Percentiles rank a stretch among this genome's conserved stretches.
These are phyloP conservation scores for Acropora yongei DNA, from an alignment of 64 coral and sea anemone genomes.

Conservation along the genomic window DNA sequence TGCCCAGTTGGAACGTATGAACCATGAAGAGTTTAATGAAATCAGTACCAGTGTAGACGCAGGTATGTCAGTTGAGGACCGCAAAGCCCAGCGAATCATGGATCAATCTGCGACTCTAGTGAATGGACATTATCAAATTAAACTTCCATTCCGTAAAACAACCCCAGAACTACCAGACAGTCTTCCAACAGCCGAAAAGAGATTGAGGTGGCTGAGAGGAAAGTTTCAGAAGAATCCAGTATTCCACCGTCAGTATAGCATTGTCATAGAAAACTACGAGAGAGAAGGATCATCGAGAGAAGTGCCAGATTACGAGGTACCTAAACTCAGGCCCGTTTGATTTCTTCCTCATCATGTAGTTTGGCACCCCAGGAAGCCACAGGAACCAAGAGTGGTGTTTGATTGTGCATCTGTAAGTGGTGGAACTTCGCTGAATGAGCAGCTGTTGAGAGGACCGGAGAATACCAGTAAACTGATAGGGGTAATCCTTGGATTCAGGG, in stretches of 20 bases:
- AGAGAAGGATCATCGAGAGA: background rate
- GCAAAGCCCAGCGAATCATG: slow-evolving; percentile 35
- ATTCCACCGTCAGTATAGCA: slow-evolving; percentile 49
- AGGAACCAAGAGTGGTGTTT: slow-evolving; percentile 44
- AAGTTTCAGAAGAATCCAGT: slow-evolving; percentile 61
- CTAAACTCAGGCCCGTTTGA: background rate
- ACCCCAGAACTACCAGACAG: slow-evolving; percentile 71
- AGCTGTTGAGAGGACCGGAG: slow-evolving; percentile 40
- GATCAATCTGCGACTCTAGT: slow-evolving; percentile 43
- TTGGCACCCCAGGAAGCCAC: slow-evolving; percentile 64
- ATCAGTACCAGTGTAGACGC: background rate
- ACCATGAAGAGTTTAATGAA: background rate
- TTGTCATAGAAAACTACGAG: slow-evolving; percentile 59
- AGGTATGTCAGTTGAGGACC: background rate
- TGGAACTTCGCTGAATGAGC: slow-evolving; percentile 40
- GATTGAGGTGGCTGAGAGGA: slow-evolving; percentile 46
- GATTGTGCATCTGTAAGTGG: slow-evolving; percentile 48
- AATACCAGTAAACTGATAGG: slow-evolving; percentile 57
- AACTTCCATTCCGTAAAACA: slow-evolving; percentile 71
- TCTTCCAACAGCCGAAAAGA: slow-evolving; percentile 49
- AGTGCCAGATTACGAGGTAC: background rate
- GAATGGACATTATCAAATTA: slow-evolving; percentile 68
- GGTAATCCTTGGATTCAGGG: slow-evolving; percentile 50
- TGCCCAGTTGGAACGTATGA: background rate
- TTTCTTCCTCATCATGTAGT: background rate